Conservation (phyloP, 2,797 vertebrate genomes). For the Delichon dasypus region DNA sequence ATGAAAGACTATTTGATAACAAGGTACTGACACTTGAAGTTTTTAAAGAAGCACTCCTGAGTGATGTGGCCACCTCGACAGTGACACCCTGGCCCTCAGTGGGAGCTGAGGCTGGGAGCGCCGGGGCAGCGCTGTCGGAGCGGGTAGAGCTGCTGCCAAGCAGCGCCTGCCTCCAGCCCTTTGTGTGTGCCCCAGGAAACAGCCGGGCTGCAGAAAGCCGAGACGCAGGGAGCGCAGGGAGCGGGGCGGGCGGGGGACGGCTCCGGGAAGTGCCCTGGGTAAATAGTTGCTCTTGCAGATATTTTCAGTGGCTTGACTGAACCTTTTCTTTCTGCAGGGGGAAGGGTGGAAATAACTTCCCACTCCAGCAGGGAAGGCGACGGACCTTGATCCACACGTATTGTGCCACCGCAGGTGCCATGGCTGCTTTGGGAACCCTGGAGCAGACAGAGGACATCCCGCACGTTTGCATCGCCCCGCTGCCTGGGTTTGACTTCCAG, state of each 20-base stretch:
- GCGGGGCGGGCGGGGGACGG: background rate
- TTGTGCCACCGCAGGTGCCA: background rate
- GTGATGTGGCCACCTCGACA: too few species aligned
- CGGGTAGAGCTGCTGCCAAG: background rate
- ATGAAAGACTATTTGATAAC: too few species aligned
- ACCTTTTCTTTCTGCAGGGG: slow-evolving; percentile 33
- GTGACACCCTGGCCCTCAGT: fast-evolving
- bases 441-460: fast-evolving
- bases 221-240: background rate
- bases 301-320: slow-evolving; percentile 5
- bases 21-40: too few species aligned
- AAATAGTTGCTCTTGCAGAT: slow-evolving; percentile 45
- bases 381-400: background rate
- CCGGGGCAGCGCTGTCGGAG: background rate
- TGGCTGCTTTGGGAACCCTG: background rate
- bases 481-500: background rate
- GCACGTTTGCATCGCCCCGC: fast-evolving
- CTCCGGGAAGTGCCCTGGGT: slow-evolving; percentile 18
- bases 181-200: background rate
- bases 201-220: background rate
- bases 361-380: background rate
- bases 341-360: slow-evolving; percentile 19
- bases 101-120: background rate
- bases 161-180: background rate
- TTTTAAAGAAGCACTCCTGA: too few species aligned